These are phyloP conservation scores for Atta cephalotes DNA, from an alignment of 1,140 invertebrate genomes.

Conservation along the genomic window DNA sequence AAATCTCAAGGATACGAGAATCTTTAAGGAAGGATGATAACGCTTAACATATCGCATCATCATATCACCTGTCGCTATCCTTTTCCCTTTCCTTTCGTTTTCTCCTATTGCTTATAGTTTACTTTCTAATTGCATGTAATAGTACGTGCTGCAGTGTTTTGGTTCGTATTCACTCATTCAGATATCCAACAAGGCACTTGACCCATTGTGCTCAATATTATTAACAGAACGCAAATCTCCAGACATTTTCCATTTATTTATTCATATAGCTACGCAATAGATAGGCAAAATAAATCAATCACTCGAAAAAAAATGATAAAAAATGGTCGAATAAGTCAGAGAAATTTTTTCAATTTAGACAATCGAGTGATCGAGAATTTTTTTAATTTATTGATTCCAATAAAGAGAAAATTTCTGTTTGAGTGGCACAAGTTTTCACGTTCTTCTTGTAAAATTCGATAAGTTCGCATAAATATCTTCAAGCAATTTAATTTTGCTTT, in stretches of 20 bases:
- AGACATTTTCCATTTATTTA: neutral
- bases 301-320: neutral
- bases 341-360: neutral
- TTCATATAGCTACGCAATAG: neutral
- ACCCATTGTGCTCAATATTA: slow-evolving; percentile 19
- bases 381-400: neutral
- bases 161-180: slow-evolving; percentile 13
- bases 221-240: neutral
- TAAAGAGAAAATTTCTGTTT: neutral
- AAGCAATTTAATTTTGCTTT: neutral
- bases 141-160: slow-evolving; percentile 1
- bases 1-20: neutral
- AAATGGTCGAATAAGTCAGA: neutral
- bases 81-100: slow-evolving; percentile 27
- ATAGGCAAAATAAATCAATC: neutral
- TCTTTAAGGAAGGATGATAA: neutral
- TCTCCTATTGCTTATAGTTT: slow-evolving; percentile 15
- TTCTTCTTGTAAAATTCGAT: neutral
- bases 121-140: slow-evolving; percentile 56
- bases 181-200: neutral
- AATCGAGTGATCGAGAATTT: neutral
- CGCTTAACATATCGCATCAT: neutral
- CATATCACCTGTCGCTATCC: neutral
- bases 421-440: neutral
- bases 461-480: neutral